phyloP scores from a whole-genome alignment of 1,140 invertebrate species.

The Macrosteles quadrilineatus region DNA sequence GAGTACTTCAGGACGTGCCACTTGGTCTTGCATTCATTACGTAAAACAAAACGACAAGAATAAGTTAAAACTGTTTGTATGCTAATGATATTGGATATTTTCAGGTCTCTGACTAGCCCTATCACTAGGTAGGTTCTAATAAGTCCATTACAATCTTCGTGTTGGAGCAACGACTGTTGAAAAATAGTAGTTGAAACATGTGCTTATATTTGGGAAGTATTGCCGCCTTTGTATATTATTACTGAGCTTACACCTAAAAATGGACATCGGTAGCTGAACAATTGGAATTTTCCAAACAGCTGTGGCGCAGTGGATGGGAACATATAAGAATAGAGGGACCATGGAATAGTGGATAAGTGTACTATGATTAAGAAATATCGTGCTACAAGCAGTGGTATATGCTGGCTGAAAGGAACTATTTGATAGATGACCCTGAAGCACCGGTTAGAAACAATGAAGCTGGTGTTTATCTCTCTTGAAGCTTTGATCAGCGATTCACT shows the following conservation, averaged over 20 bases:
- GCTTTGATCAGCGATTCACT: constrained; percentile 33
- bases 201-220: constrained; percentile 6
- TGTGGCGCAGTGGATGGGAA: constrained; percentile 31
- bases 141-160: constrained; percentile 30
- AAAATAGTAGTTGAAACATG: constrained; percentile 29
- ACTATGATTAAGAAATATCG: constrained; percentile 54
- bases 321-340: constrained; percentile 30
- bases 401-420: constrained; percentile 52
- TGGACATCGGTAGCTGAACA: constrained; percentile 38
- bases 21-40: constrained; percentile 22
- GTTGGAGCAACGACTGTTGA: constrained; percentile 28
- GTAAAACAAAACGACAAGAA: constrained; percentile 19
- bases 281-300: constrained; percentile 49
- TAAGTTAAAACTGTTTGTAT: not conserved
- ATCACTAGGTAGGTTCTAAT: constrained; percentile 18
- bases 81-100: constrained; percentile 20
- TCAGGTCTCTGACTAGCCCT: constrained; percentile 28
- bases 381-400: constrained; percentile 53
- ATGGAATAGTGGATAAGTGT: constrained; percentile 45
- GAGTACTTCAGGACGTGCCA: constrained; percentile 24
- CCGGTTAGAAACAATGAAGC: constrained; percentile 51
- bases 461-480: constrained; percentile 48
- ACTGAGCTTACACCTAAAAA: constrained; percentile 37
- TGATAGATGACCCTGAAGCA: constrained; percentile 50
- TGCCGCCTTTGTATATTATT: constrained; percentile 17